These are phyloP conservation scores for Torymus auratus DNA, from an alignment of 2,888 invertebrate genomes.

Conservation along the genomic window DNA sequence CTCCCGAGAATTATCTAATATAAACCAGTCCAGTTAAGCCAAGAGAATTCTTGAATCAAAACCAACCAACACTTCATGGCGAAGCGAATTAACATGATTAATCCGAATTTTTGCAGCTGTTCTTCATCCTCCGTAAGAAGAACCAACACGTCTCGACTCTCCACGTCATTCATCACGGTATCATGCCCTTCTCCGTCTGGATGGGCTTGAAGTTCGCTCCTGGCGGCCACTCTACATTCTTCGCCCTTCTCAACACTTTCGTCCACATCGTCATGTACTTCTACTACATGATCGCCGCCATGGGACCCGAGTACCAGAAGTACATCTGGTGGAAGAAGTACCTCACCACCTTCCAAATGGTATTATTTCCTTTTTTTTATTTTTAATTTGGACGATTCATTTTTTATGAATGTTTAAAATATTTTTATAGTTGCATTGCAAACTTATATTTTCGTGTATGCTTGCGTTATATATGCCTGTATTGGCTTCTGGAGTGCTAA, in stretches of 20 bases:
- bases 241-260: slow-evolving; percentile 94
- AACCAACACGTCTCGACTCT: slow-evolving; percentile 94
- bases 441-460: too few relatives aligned
- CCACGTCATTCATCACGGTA: slow-evolving; percentile 97
- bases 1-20: too few relatives aligned
- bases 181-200: slow-evolving; percentile 97
- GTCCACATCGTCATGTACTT: slow-evolving; percentile 98
- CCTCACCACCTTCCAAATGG: slow-evolving; percentile 96
- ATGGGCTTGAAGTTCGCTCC: slow-evolving; percentile 97
- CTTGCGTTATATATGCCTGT: too few relatives aligned
- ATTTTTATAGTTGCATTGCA: too few relatives aligned
- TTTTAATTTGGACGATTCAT: not conserved
- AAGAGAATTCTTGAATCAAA: too few relatives aligned
- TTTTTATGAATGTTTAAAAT: too few relatives aligned
- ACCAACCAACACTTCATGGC: too few relatives aligned
- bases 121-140: slow-evolving; percentile 97
- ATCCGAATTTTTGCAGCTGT: slow-evolving; percentile 78
- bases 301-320: slow-evolving; percentile 95
- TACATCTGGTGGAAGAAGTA: slow-evolving; percentile 99
- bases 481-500: too few relatives aligned
- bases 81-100: too few relatives aligned
- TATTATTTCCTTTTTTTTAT: slow-evolving; percentile 73
- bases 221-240: slow-evolving; percentile 98
- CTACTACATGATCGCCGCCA: slow-evolving; percentile 96
- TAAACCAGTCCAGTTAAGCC: too few relatives aligned